These are phyloP conservation scores for Australoheros facetus DNA, from an alignment of 2,797 vertebrate species.

Conservation along the genomic window DNA sequence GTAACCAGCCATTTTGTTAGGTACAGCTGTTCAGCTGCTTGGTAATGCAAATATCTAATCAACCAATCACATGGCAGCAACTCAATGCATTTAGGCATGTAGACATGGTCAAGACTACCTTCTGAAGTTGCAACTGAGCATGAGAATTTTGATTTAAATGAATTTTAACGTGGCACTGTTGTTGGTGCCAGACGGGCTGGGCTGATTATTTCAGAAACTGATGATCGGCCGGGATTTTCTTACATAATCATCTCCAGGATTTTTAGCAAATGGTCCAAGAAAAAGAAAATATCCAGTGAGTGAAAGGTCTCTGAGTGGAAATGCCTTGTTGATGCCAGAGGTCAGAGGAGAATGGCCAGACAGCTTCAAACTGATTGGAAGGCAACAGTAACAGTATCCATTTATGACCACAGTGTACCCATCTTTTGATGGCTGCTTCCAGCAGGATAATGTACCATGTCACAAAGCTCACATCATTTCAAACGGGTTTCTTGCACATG, in stretches of 20 bases:
- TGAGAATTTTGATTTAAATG: not conserved
- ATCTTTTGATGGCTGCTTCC: too few relatives aligned
- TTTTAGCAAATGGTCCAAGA: not conserved
- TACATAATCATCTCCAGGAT: not conserved
- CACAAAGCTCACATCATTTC: too few relatives aligned
- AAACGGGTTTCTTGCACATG: too few relatives aligned
- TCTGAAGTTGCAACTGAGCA: not conserved
- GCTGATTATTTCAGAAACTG: not conserved
- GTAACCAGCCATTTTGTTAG: not conserved
- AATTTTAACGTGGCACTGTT: too few relatives aligned
- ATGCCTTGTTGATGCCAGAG: not conserved
- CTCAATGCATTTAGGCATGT: not conserved
- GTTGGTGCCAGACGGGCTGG: too few relatives aligned
- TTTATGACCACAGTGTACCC: too few relatives aligned
- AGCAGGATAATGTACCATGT: too few relatives aligned
- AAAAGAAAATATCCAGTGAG: not conserved
- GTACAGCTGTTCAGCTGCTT: not conserved
- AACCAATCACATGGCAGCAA: not conserved
- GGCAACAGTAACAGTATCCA: too few relatives aligned
- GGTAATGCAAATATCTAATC: not conserved
- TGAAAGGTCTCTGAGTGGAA: not conserved
- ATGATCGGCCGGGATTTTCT: not conserved
- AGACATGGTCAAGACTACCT: not conserved
- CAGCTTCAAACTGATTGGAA: not conserved
- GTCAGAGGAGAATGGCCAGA: not conserved